Evolutionary conservation across 2,888 invertebrate genomes (phyloP), one percentile per base, ranked within the genome.

Genomic region (Byasa hedistus): DNA sequence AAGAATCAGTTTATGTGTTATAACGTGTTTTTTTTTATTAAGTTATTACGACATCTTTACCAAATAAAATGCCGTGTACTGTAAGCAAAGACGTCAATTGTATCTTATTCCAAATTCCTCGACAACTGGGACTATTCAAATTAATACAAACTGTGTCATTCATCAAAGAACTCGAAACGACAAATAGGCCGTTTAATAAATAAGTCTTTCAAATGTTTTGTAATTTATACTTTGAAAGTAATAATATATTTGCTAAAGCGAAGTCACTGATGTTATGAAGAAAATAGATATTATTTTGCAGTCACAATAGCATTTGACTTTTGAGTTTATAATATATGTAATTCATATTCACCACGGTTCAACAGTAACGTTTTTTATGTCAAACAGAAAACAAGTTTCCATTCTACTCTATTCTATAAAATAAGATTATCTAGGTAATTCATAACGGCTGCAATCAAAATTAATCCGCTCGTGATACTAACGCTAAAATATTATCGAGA

Each of bases 401-500:
- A 10, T 3, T 32, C 32, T 32, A 32, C 32, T 32, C 32, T 32
- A 32, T 32, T 32, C 32, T 32, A 7, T 32, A 32, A 32, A 32
- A 8, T 15, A 44, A 44, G 19, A 44, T 44, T 44, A 44, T 44
- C 44, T 44, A 44, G 5, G 52, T 3, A 52, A 52, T 23, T 55
- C 23, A 36, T 57, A 64, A 19, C 22, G 19, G n/a, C 51, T 64
- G 19, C 21, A 57, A 51, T 32, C 15, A 24, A 62, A 62, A 66
- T 62, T 58, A 61, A 54, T 58, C 54, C 44, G 52, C 23, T 23
- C 27, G 52, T 39, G n/a, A 51, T 56, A 48, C 57, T 52, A 57
- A 62, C 44, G 44, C 39, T 62, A 58, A 66, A 62, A 62, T 62
- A 66, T 58, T 51, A 62, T 21, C 15, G 62, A 58, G 66, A 66